Evolutionary conservation across 2,888 invertebrate species (phyloP).

Genomic region (Sinotaia quadrata): DNA sequence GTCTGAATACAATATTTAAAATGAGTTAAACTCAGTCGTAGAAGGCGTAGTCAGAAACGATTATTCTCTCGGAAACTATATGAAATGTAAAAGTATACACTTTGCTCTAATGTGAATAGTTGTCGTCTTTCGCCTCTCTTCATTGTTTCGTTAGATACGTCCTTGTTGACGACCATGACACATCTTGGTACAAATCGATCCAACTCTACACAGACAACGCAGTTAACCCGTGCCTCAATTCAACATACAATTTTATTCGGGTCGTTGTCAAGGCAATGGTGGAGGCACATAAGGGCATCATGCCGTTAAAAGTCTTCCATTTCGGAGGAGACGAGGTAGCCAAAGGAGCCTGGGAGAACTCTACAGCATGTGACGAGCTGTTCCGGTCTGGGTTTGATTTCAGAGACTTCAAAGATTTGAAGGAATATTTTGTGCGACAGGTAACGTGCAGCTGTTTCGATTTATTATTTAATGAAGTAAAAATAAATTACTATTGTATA

Average conservation of each 20-base stretch:
- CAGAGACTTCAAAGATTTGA: conserved; percentile 35
- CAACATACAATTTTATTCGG: conserved; percentile 59
- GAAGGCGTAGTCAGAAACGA: too few relatives aligned
- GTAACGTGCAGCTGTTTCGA: conserved; percentile 34
- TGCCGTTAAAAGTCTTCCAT: conserved; percentile 53
- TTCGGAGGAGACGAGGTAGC: conserved; percentile 65
- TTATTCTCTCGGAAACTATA: too few relatives aligned
- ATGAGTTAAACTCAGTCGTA: too few relatives aligned
- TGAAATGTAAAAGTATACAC: background rate
- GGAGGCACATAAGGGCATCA: conserved; percentile 49
- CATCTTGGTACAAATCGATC: conserved; percentile 52
- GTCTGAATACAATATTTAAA: too few relatives aligned
- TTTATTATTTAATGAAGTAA: too few relatives aligned
- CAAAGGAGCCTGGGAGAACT: conserved; percentile 50
- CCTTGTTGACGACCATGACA: conserved; percentile 52
- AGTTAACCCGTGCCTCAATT: conserved; percentile 64
- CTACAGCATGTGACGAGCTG: conserved; percentile 43
- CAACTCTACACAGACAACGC: conserved; percentile 64
- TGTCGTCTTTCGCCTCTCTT: background rate
- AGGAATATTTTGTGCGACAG: conserved; percentile 39
- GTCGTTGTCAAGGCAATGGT: conserved; percentile 48
- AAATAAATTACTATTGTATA: too few relatives aligned
- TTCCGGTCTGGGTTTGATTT: conserved; percentile 18
- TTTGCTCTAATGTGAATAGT: background rate
- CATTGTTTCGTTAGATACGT: conserved; percentile 38